A percentile compares a stretch with the other conserved stretches of the same genome.
Evolutionary conservation across 2,113 vertebrate genomes (phyloP).

Genomic region (Anhinga anhinga): DNA sequence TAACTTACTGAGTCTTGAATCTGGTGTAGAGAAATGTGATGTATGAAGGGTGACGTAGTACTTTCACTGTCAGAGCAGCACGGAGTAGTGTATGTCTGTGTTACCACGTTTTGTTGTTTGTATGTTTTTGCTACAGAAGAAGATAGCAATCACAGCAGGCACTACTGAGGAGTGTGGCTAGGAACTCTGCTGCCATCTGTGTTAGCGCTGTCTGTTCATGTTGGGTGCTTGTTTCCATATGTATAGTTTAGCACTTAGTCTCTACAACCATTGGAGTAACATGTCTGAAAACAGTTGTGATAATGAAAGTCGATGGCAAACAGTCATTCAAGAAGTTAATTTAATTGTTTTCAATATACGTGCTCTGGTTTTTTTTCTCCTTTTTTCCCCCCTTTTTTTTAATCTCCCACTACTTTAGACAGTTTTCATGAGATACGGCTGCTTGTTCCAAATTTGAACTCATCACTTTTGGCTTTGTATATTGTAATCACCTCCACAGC

Average conservation of each 20-base stretch:
- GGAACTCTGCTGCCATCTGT: conserved; percentile 31
- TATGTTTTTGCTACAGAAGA: background rate
- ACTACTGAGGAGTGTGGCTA: background rate
- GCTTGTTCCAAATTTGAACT: background rate
- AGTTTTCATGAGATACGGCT: background rate
- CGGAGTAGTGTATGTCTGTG: rapidly evolving
- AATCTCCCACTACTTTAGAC: background rate
- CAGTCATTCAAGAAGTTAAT: background rate
- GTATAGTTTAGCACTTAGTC: background rate
- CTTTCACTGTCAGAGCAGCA: background rate
- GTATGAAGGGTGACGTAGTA: background rate
- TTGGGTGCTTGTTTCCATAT: background rate
- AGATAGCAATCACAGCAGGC: background rate
- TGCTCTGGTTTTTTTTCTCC: background rate
- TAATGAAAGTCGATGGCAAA: background rate
- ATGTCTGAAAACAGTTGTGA: background rate
- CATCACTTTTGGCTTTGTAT: conserved; percentile 13
- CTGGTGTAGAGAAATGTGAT: background rate
- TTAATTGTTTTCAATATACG: background rate
- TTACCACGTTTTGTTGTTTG: background rate
- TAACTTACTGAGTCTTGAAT: background rate
- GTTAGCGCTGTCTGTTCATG: background rate
- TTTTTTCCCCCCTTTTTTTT: background rate
- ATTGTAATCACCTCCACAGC: background rate
- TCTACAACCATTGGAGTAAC: background rate